Evolutionary conservation across 2,797 vertebrate genomes (phyloP).

Genomic region (Chaunax sp.): DNA sequence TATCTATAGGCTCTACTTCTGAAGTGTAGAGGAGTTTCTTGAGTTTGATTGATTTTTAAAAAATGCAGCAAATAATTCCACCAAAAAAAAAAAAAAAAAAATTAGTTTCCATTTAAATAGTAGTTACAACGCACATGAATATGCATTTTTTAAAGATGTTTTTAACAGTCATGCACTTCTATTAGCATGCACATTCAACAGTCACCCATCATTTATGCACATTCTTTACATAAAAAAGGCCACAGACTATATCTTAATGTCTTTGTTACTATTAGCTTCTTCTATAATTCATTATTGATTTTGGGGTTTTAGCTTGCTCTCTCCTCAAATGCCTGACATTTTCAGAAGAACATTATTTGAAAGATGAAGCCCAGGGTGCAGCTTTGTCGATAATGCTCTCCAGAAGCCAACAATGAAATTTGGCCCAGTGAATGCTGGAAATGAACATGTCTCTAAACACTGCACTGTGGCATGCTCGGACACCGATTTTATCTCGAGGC

Average conservation of each 20-base stretch:
- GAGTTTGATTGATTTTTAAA: constrained; percentile 6
- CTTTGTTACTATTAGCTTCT: constrained; percentile 52
- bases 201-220: too few relatives aligned
- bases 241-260: constrained; percentile 30
- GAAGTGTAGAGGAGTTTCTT: background rate
- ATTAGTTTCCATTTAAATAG: background rate
- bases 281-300: constrained; percentile 75
- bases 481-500: constrained; percentile 48
- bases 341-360: constrained; percentile 63
- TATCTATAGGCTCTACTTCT: background rate
- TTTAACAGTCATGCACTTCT: too few relatives aligned
- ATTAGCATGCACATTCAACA: too few relatives aligned
- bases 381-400: constrained; percentile 51
- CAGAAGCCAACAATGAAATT: constrained; percentile 47
- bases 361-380: constrained; percentile 54
- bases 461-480: constrained; percentile 25
- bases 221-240: constrained; percentile 15
- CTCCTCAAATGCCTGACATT: constrained; percentile 72
- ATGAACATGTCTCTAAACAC: constrained; percentile 44
- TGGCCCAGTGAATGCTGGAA: constrained; percentile 12
- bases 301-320: constrained; percentile 44
- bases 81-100: background rate
- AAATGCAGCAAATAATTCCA: background rate
- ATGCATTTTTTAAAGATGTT: too few relatives aligned
- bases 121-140: background rate